Evolutionary conservation across 2,113 vertebrate genomes (phyloP).

Genomic region (Irena cyanogastra): DNA sequence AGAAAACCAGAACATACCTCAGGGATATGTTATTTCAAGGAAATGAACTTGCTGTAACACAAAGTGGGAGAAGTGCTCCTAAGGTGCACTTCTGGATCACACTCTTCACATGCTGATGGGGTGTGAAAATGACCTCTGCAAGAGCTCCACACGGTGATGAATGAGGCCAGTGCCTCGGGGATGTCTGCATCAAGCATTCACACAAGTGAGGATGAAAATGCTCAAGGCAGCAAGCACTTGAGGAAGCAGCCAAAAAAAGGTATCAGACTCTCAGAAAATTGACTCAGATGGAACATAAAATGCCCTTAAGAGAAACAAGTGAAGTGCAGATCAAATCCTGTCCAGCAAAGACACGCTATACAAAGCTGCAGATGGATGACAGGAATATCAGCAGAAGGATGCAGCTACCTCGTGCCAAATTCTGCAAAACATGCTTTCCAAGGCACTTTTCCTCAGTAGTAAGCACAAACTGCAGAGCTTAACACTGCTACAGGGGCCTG

Average conservation of each 20-base stretch:
- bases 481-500: background rate
- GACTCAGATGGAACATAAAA: conserved; percentile 17
- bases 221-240: background rate
- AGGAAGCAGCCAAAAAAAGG: background rate
- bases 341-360: background rate
- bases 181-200: background rate
- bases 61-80: background rate
- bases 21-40: background rate
- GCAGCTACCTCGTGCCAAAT: background rate
- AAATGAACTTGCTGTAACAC: background rate
- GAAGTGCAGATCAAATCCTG: background rate
- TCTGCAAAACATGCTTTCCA: background rate
- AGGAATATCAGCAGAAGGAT: conserved; percentile 23
- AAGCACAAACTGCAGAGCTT: background rate
- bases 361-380: background rate
- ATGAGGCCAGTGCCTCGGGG: background rate
- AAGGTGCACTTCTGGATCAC: background rate
- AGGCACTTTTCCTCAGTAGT: conserved; percentile 12
- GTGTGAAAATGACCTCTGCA: conserved; percentile 14
- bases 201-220: background rate
- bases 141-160: background rate
- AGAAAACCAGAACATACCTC: background rate
- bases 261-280: background rate
- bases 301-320: background rate
- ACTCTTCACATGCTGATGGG: background rate